phyloP scores from a whole-genome alignment of 30 jellyfish, hydroid and myxozoan species.

The Aurelia sp. region DNA sequence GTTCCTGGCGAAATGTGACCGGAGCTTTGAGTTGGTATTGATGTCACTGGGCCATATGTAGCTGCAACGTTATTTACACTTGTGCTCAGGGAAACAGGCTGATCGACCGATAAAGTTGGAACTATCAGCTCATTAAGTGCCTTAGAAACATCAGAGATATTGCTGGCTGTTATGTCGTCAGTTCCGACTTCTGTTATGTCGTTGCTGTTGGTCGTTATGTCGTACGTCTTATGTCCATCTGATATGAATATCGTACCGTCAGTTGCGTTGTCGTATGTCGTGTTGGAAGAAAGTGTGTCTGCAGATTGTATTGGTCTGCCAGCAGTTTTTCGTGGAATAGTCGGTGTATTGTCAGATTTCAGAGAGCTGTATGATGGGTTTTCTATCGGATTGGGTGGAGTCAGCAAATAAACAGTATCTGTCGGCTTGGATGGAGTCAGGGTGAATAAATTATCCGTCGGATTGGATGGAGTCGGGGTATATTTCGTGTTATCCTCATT shows the following conservation, averaged over 20 bases:
- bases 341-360: neutral
- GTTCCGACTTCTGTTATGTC: too few species aligned
- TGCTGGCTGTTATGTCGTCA: neutral
- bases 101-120: neutral
- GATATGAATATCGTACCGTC: neutral
- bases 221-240: conserved; percentile 33
- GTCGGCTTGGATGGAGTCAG: too few species aligned
- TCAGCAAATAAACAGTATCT: too few species aligned
- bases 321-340: neutral
- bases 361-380: too few species aligned
- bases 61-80: neutral
- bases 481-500: too few species aligned
- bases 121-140: neutral
- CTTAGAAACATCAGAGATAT: neutral
- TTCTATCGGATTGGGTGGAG: too few species aligned
- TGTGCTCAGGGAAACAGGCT: neutral
- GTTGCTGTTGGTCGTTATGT: neutral
- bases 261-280: neutral
- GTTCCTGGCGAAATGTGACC: conserved; percentile 65
- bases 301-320: neutral
- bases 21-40: conserved; percentile 1
- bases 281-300: neutral
- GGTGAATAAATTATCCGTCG: too few species aligned
- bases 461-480: too few species aligned
- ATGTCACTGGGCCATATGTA: neutral